Base-by-base conservation (phyloP, 64 coral and sea anemone genomes). In the Acropora tenuis region DNA sequence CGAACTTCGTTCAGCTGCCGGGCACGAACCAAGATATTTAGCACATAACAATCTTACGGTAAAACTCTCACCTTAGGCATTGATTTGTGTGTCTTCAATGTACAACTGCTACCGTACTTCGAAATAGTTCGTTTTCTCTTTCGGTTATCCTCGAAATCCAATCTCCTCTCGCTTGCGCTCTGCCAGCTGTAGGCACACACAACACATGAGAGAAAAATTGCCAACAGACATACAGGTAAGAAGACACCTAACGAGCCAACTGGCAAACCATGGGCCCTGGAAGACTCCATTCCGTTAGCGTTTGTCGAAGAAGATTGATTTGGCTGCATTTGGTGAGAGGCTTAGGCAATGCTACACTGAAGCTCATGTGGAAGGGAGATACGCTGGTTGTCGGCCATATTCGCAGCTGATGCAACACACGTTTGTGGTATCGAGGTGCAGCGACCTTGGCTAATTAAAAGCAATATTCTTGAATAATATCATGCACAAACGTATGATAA, bases 141-240 rank as follows among this genome's bases (percentile, higher is more conserved):
- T 53, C 86, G 57, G n/a, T 85, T 63, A 20, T 85, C 82, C 66
- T 85, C 82, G 44, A 85, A 19, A 43, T 85, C 82, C 18, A 85
- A 16, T 77, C 75, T 76, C 16, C 86, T 5, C 75, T 88, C 86
- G 50, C 86, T 61, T 49, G 41, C 20, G 17, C 86, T 40, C 20
- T 88, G 86, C 71, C 86, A 88, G 69, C 60, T 73, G 52, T 76
- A 88, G 8, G 60, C 86, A 8, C 71, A 88, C 0, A 78, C 86
- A 76, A 78, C 86, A 18, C 72, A 88, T 1, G 75, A 88, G 4
- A 88, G 69, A 77, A 88, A 88, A 43, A 88, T 41, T 48, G 86
- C 86, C 1, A 88, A 73, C 42, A 75, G 75, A 17, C 48, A 75
- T 3, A 88, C 15, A 57, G 86, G 86, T 16, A 88, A 40, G 48